Evolutionary conservation across 2,888 invertebrate genomes (phyloP).

Genomic region (Ectemnius lituratus): DNA sequence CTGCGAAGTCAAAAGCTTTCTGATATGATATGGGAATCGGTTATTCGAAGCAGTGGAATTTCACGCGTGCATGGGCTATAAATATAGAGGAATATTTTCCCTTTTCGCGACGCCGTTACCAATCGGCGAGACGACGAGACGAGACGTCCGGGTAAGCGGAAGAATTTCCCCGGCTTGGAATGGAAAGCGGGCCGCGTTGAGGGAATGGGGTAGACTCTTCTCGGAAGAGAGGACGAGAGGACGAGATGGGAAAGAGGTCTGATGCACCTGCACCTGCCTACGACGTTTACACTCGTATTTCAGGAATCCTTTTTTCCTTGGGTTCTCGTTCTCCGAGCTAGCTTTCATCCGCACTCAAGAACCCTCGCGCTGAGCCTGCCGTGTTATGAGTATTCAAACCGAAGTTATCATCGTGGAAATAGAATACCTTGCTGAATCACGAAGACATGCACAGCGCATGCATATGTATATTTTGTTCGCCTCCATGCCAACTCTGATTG

Average conservation of each 20-base stretch:
- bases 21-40: neutral
- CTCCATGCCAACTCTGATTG: too few relatives aligned
- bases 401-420: conserved; percentile 42
- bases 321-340: conserved; percentile 1
- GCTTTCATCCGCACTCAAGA: conserved; percentile 45
- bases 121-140: conserved; percentile 36
- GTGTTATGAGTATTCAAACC: conserved; percentile 41
- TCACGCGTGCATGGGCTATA: conserved; percentile 51
- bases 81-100: conserved; percentile 37
- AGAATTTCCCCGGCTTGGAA: conserved; percentile 45
- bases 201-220: conserved; percentile 13
- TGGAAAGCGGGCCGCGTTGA: conserved; percentile 10
- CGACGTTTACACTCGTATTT: conserved; percentile 55
- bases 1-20: too few relatives aligned
- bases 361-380: conserved; percentile 26
- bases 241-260: conserved; percentile 43
- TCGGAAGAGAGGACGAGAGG: conserved; percentile 22
- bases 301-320: conserved; percentile 41
- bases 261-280: conserved; percentile 59
- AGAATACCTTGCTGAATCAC: conserved; percentile 31
- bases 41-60: conserved; percentile 40
- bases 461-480: conserved; percentile 9
- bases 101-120: conserved; percentile 41
- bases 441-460: neutral
- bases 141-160: conserved; percentile 39